Percentiles rank a stretch among this genome's conserved stretches.
These are phyloP conservation scores for Melanostigma gelatinosum DNA, from an alignment of 2,113 vertebrate species.

Conservation along the genomic window DNA sequence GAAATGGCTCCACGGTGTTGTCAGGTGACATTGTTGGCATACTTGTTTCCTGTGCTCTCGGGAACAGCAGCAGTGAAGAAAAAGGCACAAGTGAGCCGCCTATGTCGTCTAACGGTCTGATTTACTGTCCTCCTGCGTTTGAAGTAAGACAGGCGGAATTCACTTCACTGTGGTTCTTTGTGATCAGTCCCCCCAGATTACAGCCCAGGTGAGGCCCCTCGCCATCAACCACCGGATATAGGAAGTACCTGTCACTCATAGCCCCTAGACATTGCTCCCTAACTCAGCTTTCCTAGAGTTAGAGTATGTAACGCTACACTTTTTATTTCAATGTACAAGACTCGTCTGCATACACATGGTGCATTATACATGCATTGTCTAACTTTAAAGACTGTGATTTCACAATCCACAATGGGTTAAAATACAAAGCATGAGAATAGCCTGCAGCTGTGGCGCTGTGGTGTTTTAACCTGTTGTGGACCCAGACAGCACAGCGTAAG, in stretches of 20 bases:
- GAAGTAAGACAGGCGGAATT: slow-evolving; percentile 96
- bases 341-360: neutral
- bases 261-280: slow-evolving; percentile 64
- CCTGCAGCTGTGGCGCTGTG: slow-evolving; percentile 51
- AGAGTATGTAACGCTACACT: slow-evolving; percentile 1
- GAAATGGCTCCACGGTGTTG: slow-evolving; percentile 52
- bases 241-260: slow-evolving; percentile 88
- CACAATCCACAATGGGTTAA: slow-evolving; percentile 9
- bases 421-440: slow-evolving; percentile 57
- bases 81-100: slow-evolving; percentile 87
- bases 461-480: slow-evolving; percentile 71
- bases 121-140: slow-evolving; percentile 93
- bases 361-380: neutral
- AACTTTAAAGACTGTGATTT: slow-evolving; percentile 28
- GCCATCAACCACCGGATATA: slow-evolving; percentile 88
- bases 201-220: slow-evolving; percentile 90
- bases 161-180: slow-evolving; percentile 88
- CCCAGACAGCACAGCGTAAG: slow-evolving; percentile 68
- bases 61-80: slow-evolving; percentile 80
- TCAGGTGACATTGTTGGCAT: slow-evolving; percentile 87
- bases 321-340: neutral
- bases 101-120: slow-evolving; percentile 86
- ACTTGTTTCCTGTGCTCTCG: slow-evolving; percentile 81
- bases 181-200: slow-evolving; percentile 94
- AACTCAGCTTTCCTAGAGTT: slow-evolving; percentile 22